Base-by-base conservation (phyloP, 2,797 vertebrate genomes). In the Myiotriccus ornatus region DNA sequence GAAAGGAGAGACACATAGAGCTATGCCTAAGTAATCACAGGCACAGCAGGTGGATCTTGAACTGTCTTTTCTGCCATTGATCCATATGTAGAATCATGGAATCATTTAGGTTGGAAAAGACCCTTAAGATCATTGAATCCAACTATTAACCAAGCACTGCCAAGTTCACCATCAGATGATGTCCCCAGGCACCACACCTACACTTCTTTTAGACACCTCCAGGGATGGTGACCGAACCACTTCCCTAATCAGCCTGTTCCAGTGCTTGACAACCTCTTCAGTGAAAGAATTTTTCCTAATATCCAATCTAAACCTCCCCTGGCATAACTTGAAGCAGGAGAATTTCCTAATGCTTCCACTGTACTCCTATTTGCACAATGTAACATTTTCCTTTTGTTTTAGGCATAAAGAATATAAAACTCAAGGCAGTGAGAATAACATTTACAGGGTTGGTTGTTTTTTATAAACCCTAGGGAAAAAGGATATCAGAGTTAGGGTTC, bases 381-480 rank as follows among this genome's bases (percentile, higher is more conserved):
- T 50, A 83, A 46, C 11, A 46, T 93, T 93, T 89, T 74, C 68
- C 60, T 78, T 87, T 76, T 88, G 41, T 49, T 94, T 88, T 86
- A 70, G 60, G 3, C 30, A 19, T 49, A 52, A 76, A 86, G 70
- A 22, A 70, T 28, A 80, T 89, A 95, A 46, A 89, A 69, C 55
- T 55, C 43, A 87, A 70, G 64, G 44, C 18, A 71, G 16, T n/a
- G 57, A 94, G 81, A n/a, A 81, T 79, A 83, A 65, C 77, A 78
- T 52, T 91, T 91, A 77, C 65, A 44, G 44, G 6, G 24, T 50
- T 73, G 44, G 10, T 18, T 15, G 14, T 24, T 70, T 85, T 93
- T 88, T 39, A 41, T 67, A 64, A 93, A 73, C 84, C 15, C 44
- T 30, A n/a, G 84, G 79, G 84, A 28, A 90, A 50, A 94, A 80